Evolutionary conservation across 2,797 vertebrate species (phyloP).

Genomic region (Trichosurus vulpecula): DNA sequence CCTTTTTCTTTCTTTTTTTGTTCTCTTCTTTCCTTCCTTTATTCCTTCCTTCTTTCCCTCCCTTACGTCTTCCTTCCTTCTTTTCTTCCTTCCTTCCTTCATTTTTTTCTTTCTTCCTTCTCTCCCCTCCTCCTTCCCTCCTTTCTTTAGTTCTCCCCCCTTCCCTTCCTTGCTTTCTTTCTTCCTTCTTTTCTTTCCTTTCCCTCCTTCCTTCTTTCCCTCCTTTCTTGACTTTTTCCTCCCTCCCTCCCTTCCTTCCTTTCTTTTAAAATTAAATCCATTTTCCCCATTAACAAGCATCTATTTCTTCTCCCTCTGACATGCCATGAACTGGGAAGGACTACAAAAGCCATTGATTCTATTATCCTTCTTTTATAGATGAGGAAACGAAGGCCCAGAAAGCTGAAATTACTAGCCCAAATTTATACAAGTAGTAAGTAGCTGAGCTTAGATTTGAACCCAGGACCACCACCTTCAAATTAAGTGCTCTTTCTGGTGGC

Average conservation of each 20-base stretch:
- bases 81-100: too few relatives aligned
- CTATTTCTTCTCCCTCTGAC: background rate
- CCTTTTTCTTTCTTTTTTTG: too few relatives aligned
- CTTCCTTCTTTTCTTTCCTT: too few relatives aligned
- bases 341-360: background rate
- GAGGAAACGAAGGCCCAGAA: background rate
- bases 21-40: background rate
- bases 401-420: conserved; percentile 2
- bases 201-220: too few relatives aligned
- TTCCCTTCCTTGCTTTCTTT: too few relatives aligned
- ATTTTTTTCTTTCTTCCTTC: too few relatives aligned
- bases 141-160: too few relatives aligned
- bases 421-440: background rate
- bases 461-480: background rate
- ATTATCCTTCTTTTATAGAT: background rate
- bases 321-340: background rate
- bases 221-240: too few relatives aligned
- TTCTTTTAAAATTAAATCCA: background rate
- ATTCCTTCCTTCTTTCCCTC: too few relatives aligned
- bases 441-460: background rate
- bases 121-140: too few relatives aligned
- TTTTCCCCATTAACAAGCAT: background rate
- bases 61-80: too few relatives aligned
- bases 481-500: background rate
- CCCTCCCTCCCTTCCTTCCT: too few relatives aligned